Evolutionary conservation across 2,113 vertebrate genomes (phyloP).

Genomic region (Chunga burmeisteri): DNA sequence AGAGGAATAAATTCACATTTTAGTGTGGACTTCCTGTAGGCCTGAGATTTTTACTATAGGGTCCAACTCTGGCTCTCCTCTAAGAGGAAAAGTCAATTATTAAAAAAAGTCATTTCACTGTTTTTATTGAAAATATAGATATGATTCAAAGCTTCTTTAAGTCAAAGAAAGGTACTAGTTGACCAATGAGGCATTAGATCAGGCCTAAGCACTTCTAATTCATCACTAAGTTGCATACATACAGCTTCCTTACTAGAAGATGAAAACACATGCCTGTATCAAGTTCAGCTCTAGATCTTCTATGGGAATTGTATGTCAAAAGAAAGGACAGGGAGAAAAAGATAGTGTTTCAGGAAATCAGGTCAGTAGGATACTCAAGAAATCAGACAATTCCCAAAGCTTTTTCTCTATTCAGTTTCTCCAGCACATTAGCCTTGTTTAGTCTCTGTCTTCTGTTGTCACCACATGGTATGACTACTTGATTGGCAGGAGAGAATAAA

Average conservation of each 20-base stretch:
- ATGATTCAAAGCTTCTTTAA: background rate
- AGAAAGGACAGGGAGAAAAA: background rate
- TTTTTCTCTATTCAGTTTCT: background rate
- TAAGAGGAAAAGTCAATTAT: background rate
- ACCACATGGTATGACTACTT: background rate
- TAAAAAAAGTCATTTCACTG: background rate
- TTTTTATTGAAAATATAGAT: background rate
- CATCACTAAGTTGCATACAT: background rate
- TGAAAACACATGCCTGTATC: background rate
- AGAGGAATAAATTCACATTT: background rate
- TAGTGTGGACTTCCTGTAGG: background rate
- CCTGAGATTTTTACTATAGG: background rate
- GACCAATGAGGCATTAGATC: background rate
- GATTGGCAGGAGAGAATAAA: background rate
- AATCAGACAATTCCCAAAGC: background rate
- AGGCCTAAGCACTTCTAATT: background rate
- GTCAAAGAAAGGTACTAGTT: background rate
- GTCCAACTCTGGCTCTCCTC: background rate
- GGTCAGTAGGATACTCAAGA: background rate
- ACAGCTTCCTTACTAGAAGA: background rate
- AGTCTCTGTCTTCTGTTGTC: background rate
- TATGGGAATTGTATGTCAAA: background rate
- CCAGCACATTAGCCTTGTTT: background rate
- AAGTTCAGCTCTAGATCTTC: background rate
- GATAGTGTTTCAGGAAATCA: background rate